Evolutionary conservation across 2,797 vertebrate genomes (phyloP).

Genomic region (Sylvia borin): DNA sequence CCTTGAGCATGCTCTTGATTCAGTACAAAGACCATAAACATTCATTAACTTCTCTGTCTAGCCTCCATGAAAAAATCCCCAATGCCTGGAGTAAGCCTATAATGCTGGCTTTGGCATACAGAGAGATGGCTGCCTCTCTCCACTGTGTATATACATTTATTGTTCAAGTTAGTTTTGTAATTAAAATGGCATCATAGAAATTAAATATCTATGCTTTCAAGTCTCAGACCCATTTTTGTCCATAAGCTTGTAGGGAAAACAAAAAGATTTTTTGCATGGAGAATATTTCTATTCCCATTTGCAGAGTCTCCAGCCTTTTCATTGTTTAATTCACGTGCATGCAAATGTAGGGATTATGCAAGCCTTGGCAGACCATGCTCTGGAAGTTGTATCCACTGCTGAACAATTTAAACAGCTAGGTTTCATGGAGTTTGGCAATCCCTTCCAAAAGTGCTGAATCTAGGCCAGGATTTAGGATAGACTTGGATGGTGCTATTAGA

Average conservation of each 20-base stretch:
- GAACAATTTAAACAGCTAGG: neutral
- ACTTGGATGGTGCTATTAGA: neutral
- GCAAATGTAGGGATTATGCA: neutral
- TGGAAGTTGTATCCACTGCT: neutral
- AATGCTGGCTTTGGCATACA: accelerated
- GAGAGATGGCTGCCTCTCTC: neutral
- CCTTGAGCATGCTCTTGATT: neutral
- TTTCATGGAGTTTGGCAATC: neutral
- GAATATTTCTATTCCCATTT: neutral
- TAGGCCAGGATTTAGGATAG: constrained; percentile 48
- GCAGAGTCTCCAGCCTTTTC: neutral
- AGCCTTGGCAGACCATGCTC: neutral
- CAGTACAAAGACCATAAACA: neutral
- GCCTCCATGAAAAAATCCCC: neutral
- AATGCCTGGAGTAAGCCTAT: neutral
- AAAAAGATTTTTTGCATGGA: neutral
- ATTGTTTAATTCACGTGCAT: constrained; percentile 13
- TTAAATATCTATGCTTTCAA: neutral
- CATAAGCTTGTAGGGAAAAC: neutral
- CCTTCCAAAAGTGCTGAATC: constrained; percentile 33
- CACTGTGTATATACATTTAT: neutral
- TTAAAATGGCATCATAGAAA: neutral
- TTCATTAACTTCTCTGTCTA: neutral
- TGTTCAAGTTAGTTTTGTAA: neutral
- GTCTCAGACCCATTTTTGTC: neutral